Conservation (phyloP, 2,888 invertebrate genomes). For the Lacanobia wlatinum region DNA sequence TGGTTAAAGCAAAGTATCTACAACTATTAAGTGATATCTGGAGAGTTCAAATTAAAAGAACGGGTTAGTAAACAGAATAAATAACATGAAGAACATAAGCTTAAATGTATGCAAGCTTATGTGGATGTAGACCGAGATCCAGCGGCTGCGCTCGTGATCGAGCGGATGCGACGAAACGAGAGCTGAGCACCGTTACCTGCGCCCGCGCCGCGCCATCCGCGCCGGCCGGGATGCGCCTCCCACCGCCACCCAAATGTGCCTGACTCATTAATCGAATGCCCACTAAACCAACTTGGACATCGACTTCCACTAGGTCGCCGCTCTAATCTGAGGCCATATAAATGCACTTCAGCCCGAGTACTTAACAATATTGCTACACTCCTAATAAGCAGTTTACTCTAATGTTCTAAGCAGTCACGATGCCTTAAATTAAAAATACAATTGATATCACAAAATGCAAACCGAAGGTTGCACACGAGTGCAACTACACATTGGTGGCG, state of each 20-base stretch:
- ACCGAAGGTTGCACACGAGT: conserved; percentile 77
- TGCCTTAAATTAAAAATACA: conserved; percentile 84
- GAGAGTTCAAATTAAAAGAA: conserved; percentile 73
- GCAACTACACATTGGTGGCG: conserved; percentile 77
- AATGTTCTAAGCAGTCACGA: conserved; percentile 73
- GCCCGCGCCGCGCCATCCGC: conserved; percentile 66
- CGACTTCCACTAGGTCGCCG: conserved; percentile 60
- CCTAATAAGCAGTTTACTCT: conserved; percentile 71
- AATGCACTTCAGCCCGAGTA: conserved; percentile 72
- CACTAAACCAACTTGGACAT: conserved; percentile 72
- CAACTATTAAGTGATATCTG: conserved; percentile 69
- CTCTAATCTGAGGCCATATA: conserved; percentile 75
- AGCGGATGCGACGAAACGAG: conserved; percentile 82
- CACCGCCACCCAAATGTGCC: conserved; percentile 69
- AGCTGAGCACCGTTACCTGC: conserved; percentile 86
- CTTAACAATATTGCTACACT: conserved; percentile 72
- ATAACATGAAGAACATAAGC: conserved; percentile 70
- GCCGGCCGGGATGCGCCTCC: conserved; percentile 72
- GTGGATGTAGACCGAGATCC: conserved; percentile 68
- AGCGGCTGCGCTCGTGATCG: conserved; percentile 68
- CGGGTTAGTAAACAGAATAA: conserved; percentile 71
- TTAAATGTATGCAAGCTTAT: conserved; percentile 63
- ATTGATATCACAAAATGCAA: conserved; percentile 88
- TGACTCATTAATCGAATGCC: conserved; percentile 76
- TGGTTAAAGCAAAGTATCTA: conserved; percentile 77